A percentile compares a stretch with the other conserved stretches of the same genome.
phyloP scores from a whole-genome alignment of 2,797 vertebrate species.

The Poeciliopsis turneri region DNA sequence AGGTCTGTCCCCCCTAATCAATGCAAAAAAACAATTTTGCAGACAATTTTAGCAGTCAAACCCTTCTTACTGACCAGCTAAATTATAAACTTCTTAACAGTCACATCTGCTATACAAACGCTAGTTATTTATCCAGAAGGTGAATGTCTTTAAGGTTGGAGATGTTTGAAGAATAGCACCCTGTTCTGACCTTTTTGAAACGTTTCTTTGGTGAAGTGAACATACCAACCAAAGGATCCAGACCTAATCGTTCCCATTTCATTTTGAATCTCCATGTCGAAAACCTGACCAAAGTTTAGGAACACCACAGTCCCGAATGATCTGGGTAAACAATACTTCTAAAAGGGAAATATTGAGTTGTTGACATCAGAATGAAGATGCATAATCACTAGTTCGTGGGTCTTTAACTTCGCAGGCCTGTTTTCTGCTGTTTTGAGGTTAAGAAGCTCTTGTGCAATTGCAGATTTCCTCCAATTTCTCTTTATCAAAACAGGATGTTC shows the following conservation, averaged over 20 bases:
- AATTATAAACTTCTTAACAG: not conserved
- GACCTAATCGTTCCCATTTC: not conserved
- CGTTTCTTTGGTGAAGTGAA: not conserved
- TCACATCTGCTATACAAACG: not conserved
- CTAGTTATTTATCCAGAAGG: not conserved
- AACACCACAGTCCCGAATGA: not conserved
- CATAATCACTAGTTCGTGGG: not conserved
- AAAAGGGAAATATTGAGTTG: not conserved
- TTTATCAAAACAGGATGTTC: conserved; percentile 48
- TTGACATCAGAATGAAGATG: not conserved
- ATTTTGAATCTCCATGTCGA: not conserved
- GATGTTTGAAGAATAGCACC: not conserved
- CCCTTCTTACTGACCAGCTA: not conserved
- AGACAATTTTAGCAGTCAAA: not conserved
- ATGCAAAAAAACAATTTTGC: not conserved
- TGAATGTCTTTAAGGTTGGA: not conserved
- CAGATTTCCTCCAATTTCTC: conserved; percentile 23
- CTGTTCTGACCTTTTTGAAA: not conserved
- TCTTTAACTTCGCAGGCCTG: not conserved
- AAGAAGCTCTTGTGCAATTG: conserved; percentile 1
- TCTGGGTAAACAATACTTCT: not conserved
- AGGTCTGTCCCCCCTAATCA: not conserved
- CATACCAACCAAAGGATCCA: not conserved
- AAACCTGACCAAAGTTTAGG: not conserved
- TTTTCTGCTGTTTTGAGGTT: not conserved